Conservation (phyloP, 2,888 invertebrate genomes). For the Parnassius apollo region DNA sequence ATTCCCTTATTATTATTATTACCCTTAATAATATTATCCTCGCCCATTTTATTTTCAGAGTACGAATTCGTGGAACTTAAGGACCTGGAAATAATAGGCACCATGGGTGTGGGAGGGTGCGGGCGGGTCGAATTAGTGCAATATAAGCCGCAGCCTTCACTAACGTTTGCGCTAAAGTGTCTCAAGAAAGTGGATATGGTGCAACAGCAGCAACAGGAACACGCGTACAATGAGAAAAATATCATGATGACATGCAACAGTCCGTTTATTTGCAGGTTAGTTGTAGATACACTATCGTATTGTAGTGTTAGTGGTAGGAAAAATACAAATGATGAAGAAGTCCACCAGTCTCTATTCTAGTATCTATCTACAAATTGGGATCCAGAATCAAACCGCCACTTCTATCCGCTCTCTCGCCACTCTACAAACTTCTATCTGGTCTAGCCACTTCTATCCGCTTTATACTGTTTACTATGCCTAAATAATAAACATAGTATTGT, state of each 20-base stretch:
- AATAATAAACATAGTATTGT: no score
- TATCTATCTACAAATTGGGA: no score
- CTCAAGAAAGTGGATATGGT: conserved; percentile 94
- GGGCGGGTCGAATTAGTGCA: conserved; percentile 92
- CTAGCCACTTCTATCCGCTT: no score
- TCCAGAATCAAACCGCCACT: no score
- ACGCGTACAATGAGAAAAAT: conserved; percentile 92
- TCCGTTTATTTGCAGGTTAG: conserved; percentile 89
- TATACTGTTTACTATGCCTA: no score
- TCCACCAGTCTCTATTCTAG: no score
- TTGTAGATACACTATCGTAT: background rate
- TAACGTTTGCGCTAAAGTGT: conserved; percentile 91
- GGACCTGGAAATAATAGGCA: conserved; percentile 90
- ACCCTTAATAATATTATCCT: no score
- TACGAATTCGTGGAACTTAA: conserved; percentile 86
- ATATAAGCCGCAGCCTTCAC: conserved; percentile 76
- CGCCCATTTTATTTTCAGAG: conserved; percentile 55
- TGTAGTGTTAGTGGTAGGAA: no score
- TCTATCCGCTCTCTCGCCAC: no score
- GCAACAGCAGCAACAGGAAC: conserved; percentile 93
- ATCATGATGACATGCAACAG: conserved; percentile 90
- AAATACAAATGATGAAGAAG: no score
- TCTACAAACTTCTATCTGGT: no score
- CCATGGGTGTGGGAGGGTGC: conserved; percentile 95
- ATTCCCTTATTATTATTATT: no score